Evolutionary conservation across 2,113 vertebrate species (phyloP).

Genomic region (Cyrtonyx montezumae): DNA sequence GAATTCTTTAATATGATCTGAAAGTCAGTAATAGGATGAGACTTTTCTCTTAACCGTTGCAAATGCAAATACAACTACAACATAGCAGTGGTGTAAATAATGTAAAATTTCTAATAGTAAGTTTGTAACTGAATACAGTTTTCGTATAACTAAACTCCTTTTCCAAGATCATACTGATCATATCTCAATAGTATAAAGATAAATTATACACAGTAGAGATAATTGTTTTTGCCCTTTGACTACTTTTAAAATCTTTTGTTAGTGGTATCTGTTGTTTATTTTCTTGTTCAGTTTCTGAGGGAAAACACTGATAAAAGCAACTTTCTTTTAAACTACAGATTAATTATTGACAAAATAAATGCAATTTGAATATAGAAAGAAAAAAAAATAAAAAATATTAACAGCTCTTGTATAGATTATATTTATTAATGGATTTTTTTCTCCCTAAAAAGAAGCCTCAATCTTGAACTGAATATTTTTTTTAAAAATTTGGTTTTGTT

Average conservation of each 20-base stretch:
- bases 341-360: background rate
- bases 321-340: fast-evolving
- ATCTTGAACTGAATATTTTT: background rate
- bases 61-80: background rate
- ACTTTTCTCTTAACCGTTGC: background rate
- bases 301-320: background rate
- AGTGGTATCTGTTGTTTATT: background rate
- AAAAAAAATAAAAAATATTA: background rate
- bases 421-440: background rate
- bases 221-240: background rate
- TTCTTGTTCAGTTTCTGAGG: background rate
- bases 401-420: background rate
- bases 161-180: background rate
- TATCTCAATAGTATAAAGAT: background rate
- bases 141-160: background rate
- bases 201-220: background rate
- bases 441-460: background rate
- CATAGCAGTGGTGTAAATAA: background rate
- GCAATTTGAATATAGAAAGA: background rate
- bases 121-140: background rate
- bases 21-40: background rate
- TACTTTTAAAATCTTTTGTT: background rate
- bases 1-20: conserved; percentile 20
- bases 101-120: background rate
- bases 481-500: background rate